Conservation (phyloP, 1,140 invertebrate genomes). For the Neodiprion lecontei region DNA sequence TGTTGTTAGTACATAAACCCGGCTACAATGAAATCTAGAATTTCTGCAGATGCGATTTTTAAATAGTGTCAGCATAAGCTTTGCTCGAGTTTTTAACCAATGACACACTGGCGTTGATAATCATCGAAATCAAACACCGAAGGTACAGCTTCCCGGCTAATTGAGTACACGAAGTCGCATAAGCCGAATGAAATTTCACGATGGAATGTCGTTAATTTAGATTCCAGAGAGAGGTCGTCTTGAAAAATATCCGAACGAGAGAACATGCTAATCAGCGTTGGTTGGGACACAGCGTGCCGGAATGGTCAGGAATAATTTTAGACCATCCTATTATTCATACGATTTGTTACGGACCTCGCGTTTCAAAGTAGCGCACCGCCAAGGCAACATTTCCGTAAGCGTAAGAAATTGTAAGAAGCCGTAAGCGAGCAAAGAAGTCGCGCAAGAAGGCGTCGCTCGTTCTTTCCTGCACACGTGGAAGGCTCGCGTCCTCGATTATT, state of each 20-base stretch:
- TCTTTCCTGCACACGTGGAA: neutral
- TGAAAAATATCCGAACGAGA: neutral
- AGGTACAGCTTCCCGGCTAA: too few species aligned
- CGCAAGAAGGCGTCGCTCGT: neutral
- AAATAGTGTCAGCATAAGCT: too few species aligned
- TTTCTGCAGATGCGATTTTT: too few species aligned
- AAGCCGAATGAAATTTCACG: too few species aligned
- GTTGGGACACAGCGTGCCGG: neutral
- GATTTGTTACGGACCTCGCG: neutral
- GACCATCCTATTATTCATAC: neutral
- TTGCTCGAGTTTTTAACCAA: too few species aligned
- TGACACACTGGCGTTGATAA: too few species aligned
- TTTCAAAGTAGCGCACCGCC: neutral
- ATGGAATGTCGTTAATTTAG: too few species aligned
- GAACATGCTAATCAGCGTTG: neutral
- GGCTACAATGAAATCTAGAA: too few species aligned
- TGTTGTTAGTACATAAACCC: too few species aligned
- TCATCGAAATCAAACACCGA: too few species aligned
- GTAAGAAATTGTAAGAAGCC: slow-evolving; percentile 7
- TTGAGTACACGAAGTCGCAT: too few species aligned
- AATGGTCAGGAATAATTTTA: neutral
- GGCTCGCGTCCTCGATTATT: slow-evolving; percentile 2
- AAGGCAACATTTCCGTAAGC: neutral
- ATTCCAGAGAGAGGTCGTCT: neutral
- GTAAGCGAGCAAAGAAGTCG: neutral